Base-by-base conservation (phyloP, 2,888 invertebrate genomes). In the Clusia tigrina region DNA sequence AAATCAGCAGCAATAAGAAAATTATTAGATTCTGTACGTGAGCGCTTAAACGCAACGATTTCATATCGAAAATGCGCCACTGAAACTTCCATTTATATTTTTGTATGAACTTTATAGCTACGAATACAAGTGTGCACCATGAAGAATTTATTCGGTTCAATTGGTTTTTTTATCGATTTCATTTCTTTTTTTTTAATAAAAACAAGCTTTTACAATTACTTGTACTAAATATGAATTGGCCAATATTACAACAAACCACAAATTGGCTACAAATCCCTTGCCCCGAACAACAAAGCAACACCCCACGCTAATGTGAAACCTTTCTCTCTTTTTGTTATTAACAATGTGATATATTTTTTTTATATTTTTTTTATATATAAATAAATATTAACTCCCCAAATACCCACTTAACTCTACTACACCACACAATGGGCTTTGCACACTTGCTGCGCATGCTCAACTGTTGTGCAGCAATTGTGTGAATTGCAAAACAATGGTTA, bases 121-220 rank as follows among this genome's bases (percentile, higher is more conserved):
- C 76, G 76, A 82, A 82, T 81, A 80, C 79, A 79, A 78, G 76
- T 78, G 78, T 76, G 79, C 81, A 81, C 74, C 72, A 66, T 48
- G 53, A 53, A 54, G 25, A 60, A 2, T 53, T 23, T 17, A 38
- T 1, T 6, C 24, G 18, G 46, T 24, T 54, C 22, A 15, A 60
- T 24, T 5, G 20, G 24, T 20, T 20, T 52, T 20, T 52, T 12
- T 22, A n/a, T 20, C 12, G 5, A 15, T 42, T 42, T 42, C n/a
- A 15, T 42, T n/a, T 52, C 3, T 52, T 52, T 6, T 52, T 18
- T 20, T 52, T 22, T 18, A 20, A 18, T 42, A 42, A 51, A 55
- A 48, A 63, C 52, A 62, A 62, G 56, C 48, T 48, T 48, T 48
- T 48, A 48, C 48, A 48, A 48, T 18, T 48, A 48, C 48, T 48